Conservation (phyloP, 2,113 vertebrate genomes). For the Rhinopomastus cyanomelas region DNA sequence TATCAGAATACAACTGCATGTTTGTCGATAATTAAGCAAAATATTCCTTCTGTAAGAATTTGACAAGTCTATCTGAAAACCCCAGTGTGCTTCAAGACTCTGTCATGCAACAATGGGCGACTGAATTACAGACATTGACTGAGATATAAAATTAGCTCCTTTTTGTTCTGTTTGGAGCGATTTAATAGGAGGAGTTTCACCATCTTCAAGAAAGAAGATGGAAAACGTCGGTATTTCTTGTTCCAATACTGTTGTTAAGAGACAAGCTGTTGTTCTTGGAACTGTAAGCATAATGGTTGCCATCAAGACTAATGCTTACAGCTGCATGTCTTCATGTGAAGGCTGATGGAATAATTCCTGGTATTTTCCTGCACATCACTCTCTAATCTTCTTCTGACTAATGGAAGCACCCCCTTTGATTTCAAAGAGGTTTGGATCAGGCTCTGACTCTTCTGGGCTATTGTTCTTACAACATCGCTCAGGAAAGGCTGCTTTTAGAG, state of each 20-base stretch:
- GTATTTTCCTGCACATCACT: conserved; percentile 26
- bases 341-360: conserved; percentile 39
- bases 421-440: conserved; percentile 43
- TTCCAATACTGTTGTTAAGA: background rate
- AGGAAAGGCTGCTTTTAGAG: conserved; percentile 7
- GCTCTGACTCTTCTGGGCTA: background rate
- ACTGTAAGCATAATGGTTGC: background rate
- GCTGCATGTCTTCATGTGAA: conserved; percentile 17
- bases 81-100: background rate
- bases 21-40: background rate
- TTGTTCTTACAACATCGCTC: background rate
- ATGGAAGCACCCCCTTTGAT: conserved; percentile 26
- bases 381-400: conserved; percentile 35
- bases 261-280: conserved; percentile 10
- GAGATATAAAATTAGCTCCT: background rate
- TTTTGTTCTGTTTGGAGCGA: background rate
- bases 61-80: background rate
- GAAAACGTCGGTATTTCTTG: background rate
- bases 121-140: background rate
- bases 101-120: background rate
- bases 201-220: background rate
- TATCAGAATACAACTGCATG: background rate
- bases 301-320: conserved; percentile 1
- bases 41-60: background rate
- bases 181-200: background rate